Evolutionary conservation across 2,113 vertebrate species (phyloP).

Genomic region (Diadophis punctatus): DNA sequence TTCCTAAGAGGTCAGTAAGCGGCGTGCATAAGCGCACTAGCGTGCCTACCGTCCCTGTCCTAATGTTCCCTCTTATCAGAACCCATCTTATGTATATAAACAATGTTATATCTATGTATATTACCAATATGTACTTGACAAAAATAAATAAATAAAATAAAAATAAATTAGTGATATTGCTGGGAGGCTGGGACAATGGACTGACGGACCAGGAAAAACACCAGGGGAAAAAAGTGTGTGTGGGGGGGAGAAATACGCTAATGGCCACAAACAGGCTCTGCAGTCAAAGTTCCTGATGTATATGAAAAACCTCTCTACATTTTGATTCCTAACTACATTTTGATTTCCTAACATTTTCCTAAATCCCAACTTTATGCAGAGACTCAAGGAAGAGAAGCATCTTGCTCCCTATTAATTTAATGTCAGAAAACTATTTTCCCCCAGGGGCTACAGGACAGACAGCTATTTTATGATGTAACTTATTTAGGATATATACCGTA

Average conservation of each 20-base stretch:
- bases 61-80: too few species aligned
- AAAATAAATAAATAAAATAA: too few species aligned
- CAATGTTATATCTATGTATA: too few species aligned
- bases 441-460: background rate
- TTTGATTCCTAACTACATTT: background rate
- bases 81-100: too few species aligned
- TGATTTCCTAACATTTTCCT: too few species aligned
- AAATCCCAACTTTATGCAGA: background rate
- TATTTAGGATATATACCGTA: too few species aligned
- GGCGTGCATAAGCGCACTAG: too few species aligned
- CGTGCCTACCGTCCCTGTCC: too few species aligned
- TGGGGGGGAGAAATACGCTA: too few species aligned
- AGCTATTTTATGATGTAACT: background rate
- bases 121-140: too few species aligned
- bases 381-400: background rate
- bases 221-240: background rate
- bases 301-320: background rate
- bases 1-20: too few species aligned
- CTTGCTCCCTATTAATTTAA: background rate
- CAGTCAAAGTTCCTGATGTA: background rate
- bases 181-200: fast-evolving
- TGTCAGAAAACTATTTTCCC: background rate
- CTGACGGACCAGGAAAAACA: background rate
- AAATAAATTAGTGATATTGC: too few species aligned
- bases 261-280: background rate